Conservation (phyloP, 2,797 vertebrate genomes). For the Bovichtus diacanthus region DNA sequence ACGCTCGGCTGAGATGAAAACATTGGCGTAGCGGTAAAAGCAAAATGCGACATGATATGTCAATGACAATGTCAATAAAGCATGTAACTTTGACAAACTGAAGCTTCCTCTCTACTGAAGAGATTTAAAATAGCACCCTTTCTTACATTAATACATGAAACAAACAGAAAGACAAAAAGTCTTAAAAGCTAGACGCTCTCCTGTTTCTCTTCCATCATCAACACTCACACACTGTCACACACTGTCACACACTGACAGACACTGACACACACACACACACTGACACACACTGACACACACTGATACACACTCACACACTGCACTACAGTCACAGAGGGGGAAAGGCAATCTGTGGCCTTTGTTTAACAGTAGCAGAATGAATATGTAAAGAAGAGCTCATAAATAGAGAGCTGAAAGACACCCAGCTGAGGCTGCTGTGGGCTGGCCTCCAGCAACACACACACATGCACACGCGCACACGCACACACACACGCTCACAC, state of each 20-base stretch:
- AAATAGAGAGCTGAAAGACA: slow-evolving; percentile 84
- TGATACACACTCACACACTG: slow-evolving; percentile 28
- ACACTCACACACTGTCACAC: background rate
- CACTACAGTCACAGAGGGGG: slow-evolving; percentile 53
- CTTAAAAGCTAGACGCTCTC: too few species aligned
- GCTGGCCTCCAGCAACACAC: slow-evolving; percentile 61
- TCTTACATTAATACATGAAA: too few species aligned
- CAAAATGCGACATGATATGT: too few species aligned
- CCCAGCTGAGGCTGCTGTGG: slow-evolving; percentile 78
- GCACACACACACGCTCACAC: slow-evolving; percentile 24
- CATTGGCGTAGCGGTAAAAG: too few species aligned
- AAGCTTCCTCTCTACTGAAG: too few species aligned
- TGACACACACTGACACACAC: background rate
- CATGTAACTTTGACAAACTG: too few species aligned
- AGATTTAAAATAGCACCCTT: too few species aligned
- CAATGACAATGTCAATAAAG: too few species aligned
- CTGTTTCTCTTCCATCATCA: too few species aligned
- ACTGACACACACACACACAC: slow-evolving; percentile 28
- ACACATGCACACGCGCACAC: slow-evolving; percentile 49
- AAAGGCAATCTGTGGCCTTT: slow-evolving; percentile 72
- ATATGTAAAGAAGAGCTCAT: slow-evolving; percentile 87
- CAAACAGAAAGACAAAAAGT: too few species aligned
- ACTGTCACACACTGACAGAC: background rate
- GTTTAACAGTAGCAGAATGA: slow-evolving; percentile 83
- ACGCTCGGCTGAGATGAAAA: too few species aligned